phyloP scores from a whole-genome alignment of 1,140 invertebrate species.

The Sminthurides bifidus region DNA sequence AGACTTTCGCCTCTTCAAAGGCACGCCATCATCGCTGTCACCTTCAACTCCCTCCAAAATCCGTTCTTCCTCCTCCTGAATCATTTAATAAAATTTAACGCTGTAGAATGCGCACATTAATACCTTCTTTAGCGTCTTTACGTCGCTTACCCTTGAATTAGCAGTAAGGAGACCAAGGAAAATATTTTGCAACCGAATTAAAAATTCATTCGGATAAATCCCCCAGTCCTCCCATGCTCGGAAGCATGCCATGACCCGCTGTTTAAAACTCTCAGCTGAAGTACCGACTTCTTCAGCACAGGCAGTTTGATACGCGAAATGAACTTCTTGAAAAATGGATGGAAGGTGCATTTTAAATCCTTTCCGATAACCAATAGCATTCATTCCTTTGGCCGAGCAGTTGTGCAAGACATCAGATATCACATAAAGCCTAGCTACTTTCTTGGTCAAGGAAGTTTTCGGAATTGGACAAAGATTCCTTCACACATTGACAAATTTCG shows the following conservation, averaged over 20 bases:
- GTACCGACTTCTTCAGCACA: constrained; percentile 58
- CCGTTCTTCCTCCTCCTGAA: constrained; percentile 27
- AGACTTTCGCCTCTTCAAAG: constrained; percentile 19
- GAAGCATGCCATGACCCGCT: constrained; percentile 85
- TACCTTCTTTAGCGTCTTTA: neutral
- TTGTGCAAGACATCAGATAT: constrained; percentile 97
- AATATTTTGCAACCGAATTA: constrained; percentile 78
- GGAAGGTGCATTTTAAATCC: constrained; percentile 77
- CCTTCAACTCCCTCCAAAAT: constrained; percentile 24
- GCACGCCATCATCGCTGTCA: constrained; percentile 20
- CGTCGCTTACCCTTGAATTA: constrained; percentile 20
- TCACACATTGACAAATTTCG: constrained; percentile 87
- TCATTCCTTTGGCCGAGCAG: constrained; percentile 87
- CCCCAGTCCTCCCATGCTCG: constrained; percentile 97
- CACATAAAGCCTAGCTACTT: constrained; percentile 87
- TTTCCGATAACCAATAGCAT: constrained; percentile 90
- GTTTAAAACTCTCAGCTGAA: constrained; percentile 92
- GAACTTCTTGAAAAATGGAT: constrained; percentile 74
- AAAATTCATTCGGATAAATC: constrained; percentile 87
- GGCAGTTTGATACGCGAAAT: constrained; percentile 54
- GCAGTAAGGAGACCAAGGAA: constrained; percentile 57
- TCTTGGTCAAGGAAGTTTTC: constrained; percentile 71
- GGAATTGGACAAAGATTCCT: constrained; percentile 67
- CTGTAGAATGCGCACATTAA: neutral
- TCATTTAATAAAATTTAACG: constrained; percentile 1